These are phyloP conservation scores for Petrolisthes cinctipes DNA, from an alignment of 2,888 invertebrate genomes.

Conservation along the genomic window DNA sequence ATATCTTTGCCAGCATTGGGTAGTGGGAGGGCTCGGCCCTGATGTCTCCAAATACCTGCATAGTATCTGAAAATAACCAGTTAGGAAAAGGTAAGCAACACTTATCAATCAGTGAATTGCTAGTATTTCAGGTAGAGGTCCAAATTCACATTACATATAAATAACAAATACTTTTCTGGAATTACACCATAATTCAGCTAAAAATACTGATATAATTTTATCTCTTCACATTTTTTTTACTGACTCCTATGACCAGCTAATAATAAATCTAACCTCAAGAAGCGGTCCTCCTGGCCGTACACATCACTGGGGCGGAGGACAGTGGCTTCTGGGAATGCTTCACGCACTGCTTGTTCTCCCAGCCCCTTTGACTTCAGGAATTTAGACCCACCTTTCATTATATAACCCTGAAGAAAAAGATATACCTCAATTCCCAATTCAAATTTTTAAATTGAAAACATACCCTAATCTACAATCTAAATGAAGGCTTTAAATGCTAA, in stretches of 20 bases:
- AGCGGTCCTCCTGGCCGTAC: constrained; percentile 91
- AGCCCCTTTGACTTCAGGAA: constrained; percentile 83
- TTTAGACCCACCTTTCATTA: constrained; percentile 81
- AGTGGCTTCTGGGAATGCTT: constrained; percentile 95
- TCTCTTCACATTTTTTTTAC: too few species aligned
- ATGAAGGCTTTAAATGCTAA: too few species aligned
- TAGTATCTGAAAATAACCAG: constrained; percentile 57
- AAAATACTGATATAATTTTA: too few species aligned
- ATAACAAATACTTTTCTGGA: too few species aligned
- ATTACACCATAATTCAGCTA: too few species aligned
- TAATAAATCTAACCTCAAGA: constrained; percentile 69
- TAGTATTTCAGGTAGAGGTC: not conserved
- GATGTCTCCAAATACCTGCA: constrained; percentile 56
- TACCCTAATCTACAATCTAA: too few species aligned
- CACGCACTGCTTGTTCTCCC: constrained; percentile 90
- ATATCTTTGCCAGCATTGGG: constrained; percentile 88
- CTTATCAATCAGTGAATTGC: not conserved
- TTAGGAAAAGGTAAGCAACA: not conserved
- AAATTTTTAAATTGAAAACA: not conserved
- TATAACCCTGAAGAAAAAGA: constrained; percentile 72
- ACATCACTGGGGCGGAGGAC: constrained; percentile 93
- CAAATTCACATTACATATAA: not conserved
- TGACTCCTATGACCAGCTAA: too few species aligned
- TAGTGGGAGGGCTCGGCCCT: constrained; percentile 76
- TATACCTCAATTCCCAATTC: not conserved